Conservation (phyloP, 92 coral and sea anemone species). For the Epizoanthus illoricatus region DNA sequence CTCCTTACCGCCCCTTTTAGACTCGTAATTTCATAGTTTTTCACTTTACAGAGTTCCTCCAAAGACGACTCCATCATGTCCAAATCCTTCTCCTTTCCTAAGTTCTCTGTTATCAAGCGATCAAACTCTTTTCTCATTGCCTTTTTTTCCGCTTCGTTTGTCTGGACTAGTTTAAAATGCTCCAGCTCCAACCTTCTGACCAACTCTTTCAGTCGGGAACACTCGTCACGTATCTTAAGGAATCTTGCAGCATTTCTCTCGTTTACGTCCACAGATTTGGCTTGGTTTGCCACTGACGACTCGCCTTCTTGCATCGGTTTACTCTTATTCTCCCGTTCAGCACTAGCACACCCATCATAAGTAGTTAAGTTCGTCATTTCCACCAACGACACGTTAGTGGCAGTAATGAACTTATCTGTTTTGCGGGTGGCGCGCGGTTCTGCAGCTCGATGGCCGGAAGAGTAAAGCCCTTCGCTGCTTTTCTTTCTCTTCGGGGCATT, state of each 20-base stretch:
- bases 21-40: constrained; percentile 10
- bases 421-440: background rate
- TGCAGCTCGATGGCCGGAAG: background rate
- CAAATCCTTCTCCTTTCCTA: background rate
- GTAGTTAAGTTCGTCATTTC: background rate
- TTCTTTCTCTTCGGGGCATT: no score
- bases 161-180: background rate
- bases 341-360: background rate
- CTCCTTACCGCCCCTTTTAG: constrained; percentile 10
- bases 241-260: background rate
- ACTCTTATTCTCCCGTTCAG: background rate
- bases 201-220: background rate
- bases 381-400: background rate
- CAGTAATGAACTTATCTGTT: background rate
- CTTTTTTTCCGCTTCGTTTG: background rate
- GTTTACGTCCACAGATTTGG: background rate
- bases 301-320: background rate
- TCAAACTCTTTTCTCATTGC: background rate
- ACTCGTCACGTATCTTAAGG: background rate
- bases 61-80: constrained; percentile 4
- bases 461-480: background rate
- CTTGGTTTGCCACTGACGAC: background rate
- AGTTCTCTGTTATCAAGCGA: background rate
- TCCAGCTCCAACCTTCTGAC: background rate
- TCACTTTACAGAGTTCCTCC: constrained; percentile 27